Conservation (phyloP, 2,797 vertebrate genomes). For the Anomalospiza imberbis region DNA sequence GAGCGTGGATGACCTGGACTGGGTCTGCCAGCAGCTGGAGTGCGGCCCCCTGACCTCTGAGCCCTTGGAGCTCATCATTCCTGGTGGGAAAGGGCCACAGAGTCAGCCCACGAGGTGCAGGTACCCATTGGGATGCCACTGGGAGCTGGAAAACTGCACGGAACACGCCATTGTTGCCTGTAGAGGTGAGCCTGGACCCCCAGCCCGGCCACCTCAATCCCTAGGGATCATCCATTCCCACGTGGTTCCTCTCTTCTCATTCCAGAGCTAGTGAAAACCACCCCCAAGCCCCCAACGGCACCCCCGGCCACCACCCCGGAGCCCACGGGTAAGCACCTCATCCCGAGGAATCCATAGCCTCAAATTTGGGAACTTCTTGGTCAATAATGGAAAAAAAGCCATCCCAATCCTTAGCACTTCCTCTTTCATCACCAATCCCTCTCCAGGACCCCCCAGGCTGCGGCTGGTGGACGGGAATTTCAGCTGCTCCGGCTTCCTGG, state of each 20-base stretch:
- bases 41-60: neutral
- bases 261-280: conserved; percentile 42
- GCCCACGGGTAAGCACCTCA: conserved; percentile 36
- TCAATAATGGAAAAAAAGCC: accelerated
- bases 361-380: accelerated
- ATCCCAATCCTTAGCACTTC: accelerated
- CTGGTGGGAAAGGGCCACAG: accelerated
- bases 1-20: accelerated
- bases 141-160: neutral
- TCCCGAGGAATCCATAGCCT: accelerated
- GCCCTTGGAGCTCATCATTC: accelerated
- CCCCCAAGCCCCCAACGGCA: neutral
- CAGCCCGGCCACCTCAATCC: accelerated
- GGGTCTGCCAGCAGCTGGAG: conserved; percentile 1
- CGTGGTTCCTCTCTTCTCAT: neutral
- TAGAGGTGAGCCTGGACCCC: conserved; percentile 27
- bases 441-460: conserved; percentile 34
- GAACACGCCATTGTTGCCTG: neutral
- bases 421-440: accelerated
- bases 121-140: neutral
- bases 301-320: neutral
- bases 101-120: accelerated
- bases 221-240: accelerated
- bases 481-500: conserved; percentile 50
- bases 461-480: conserved; percentile 22